phyloP scores from a whole-genome alignment of 2,797 vertebrate species.

The Pantherophis vulpinus region DNA sequence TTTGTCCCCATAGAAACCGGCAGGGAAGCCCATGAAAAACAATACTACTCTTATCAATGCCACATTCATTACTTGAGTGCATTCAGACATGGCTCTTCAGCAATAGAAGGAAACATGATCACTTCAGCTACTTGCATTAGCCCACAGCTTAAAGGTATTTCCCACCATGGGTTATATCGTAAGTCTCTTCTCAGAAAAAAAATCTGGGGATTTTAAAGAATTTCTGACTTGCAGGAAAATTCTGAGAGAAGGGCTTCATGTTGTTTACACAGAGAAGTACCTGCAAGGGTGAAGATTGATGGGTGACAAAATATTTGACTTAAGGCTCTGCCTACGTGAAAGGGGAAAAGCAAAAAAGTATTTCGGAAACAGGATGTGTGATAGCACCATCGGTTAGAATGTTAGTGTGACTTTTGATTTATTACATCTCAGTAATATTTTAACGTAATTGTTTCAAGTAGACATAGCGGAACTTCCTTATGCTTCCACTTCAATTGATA shows the following conservation, averaged over 20 bases:
- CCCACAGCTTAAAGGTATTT: background rate
- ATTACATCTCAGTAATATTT: background rate
- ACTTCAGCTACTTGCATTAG: constrained; percentile 52
- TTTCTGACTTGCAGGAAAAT: background rate
- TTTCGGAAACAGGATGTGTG: background rate
- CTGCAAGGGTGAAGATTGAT: background rate
- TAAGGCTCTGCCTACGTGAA: background rate
- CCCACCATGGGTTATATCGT: background rate
- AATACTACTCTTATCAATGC: constrained; percentile 65
- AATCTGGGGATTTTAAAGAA: constrained; percentile 17
- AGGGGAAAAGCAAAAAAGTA: background rate
- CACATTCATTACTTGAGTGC: constrained; percentile 61
- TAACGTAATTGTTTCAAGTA: background rate
- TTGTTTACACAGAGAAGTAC: background rate
- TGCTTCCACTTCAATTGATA: background rate
- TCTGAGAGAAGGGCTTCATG: background rate
- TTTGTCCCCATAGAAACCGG: constrained; percentile 70
- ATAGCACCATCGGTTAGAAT: background rate
- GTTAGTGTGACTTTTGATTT: background rate
- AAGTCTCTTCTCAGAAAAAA: constrained; percentile 28
- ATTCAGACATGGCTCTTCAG: constrained; percentile 60
- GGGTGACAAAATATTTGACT: background rate
- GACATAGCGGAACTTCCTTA: background rate
- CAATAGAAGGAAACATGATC: constrained; percentile 64
- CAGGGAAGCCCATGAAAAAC: constrained; percentile 70